Percentiles rank a stretch among this genome's conserved stretches.
Conservation (phyloP, 2,888 invertebrate genomes). For the Sminthurinus aureus region DNA sequence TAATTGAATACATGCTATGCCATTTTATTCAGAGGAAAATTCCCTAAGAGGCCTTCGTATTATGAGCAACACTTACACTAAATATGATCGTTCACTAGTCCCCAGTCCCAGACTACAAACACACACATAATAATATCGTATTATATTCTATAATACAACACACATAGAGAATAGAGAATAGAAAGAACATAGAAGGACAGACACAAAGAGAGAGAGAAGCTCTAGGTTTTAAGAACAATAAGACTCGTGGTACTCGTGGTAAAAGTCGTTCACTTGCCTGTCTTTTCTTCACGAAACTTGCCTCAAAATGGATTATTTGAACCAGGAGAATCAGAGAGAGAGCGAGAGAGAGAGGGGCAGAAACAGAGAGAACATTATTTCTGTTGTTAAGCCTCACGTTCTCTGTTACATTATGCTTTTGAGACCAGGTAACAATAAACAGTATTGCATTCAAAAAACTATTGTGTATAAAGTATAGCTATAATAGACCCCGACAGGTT, state of each 20-base stretch:
- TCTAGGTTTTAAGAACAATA: slow-evolving; percentile 32
- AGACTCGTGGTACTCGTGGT: slow-evolving; percentile 36
- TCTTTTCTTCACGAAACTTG: slow-evolving; percentile 35
- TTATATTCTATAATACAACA: too few species aligned
- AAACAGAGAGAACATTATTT: slow-evolving; percentile 18
- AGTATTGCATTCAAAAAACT: neutral
- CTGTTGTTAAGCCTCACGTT: slow-evolving; percentile 15
- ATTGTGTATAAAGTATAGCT: neutral
- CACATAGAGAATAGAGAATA: too few species aligned
- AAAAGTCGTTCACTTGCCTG: slow-evolving; percentile 33
- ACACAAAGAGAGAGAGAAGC: too few species aligned
- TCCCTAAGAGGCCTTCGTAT: neutral
- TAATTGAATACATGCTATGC: too few species aligned
- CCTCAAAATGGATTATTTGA: slow-evolving; percentile 34
- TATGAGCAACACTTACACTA: neutral
- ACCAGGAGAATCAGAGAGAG: neutral
- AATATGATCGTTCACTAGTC: slow-evolving; percentile 2
- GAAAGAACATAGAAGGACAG: too few species aligned
- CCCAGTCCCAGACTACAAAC: neutral
- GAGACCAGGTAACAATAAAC: slow-evolving; percentile 17
- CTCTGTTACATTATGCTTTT: slow-evolving; percentile 20
- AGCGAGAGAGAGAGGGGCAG: slow-evolving; percentile 9
- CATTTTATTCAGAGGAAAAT: neutral
- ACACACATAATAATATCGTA: neutral
- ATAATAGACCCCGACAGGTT: neutral